Evolutionary conservation across 2,888 invertebrate species (phyloP).

Genomic region (Himalopsyche japonica): DNA sequence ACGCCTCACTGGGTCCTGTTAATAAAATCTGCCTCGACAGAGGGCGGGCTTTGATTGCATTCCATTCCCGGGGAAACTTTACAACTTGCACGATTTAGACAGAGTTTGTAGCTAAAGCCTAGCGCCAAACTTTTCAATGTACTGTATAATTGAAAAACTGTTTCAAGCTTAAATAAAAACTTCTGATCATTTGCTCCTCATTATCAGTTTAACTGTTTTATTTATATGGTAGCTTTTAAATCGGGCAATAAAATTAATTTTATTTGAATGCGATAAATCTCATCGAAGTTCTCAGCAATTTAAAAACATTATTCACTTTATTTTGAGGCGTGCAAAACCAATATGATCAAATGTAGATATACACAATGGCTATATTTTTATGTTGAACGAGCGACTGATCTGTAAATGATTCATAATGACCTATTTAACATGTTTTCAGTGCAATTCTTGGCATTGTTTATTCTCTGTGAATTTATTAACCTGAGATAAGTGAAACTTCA

Average conservation of each 20-base stretch:
- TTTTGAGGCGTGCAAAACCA: no score
- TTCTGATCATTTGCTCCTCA: neutral
- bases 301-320: no score
- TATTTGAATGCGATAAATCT: no score
- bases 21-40: constrained; percentile 17
- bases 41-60: constrained; percentile 30
- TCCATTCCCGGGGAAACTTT: constrained; percentile 25
- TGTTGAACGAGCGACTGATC: no score
- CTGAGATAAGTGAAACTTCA: no score
- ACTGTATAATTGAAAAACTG: constrained; percentile 1
- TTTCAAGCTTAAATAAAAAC: neutral
- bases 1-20: constrained; percentile 10
- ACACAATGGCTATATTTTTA: no score
- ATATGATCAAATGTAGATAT: no score
- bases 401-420: no score
- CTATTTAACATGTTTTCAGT: no score
- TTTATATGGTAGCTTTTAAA: neutral
- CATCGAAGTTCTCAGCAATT: no score
- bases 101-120: constrained; percentile 8
- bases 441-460: no score
- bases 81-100: constrained; percentile 16
- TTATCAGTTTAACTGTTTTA: neutral
- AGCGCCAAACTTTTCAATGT: neutral
- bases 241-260: neutral
- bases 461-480: no score